These are phyloP conservation scores for Trichopoda pennipes DNA, from an alignment of 2,888 invertebrate genomes.

Conservation along the genomic window DNA sequence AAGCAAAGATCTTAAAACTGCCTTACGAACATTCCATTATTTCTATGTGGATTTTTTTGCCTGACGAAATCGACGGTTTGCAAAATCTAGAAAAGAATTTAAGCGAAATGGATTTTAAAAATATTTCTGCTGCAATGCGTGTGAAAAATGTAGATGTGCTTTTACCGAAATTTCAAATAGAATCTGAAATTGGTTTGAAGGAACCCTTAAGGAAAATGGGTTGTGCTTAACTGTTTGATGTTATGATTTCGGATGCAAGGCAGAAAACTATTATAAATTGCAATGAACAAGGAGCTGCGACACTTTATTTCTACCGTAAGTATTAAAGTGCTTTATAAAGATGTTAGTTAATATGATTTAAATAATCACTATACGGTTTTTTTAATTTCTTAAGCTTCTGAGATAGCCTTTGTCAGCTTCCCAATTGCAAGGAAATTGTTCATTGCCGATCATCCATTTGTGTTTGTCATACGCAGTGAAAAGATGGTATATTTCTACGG, in stretches of 20 bases:
- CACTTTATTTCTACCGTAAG: slow-evolving; percentile 88
- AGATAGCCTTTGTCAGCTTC: too few relatives aligned
- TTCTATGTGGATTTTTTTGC: slow-evolving; percentile 89
- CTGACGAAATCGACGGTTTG: slow-evolving; percentile 86
- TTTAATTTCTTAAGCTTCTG: slow-evolving; percentile 69
- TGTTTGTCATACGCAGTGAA: slow-evolving; percentile 74
- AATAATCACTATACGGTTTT: neutral
- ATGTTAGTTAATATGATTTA: neutral
- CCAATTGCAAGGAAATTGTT: slow-evolving; percentile 75
- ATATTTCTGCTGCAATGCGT: slow-evolving; percentile 82
- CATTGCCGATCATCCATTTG: slow-evolving; percentile 77
- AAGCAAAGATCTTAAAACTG: slow-evolving; percentile 85
- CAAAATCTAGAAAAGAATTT: slow-evolving; percentile 84
- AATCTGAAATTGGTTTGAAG: slow-evolving; percentile 85
- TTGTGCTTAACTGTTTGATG: slow-evolving; percentile 84
- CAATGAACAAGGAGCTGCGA: slow-evolving; percentile 93
- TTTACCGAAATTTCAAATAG: slow-evolving; percentile 91
- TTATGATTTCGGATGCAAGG: slow-evolving; percentile 86
- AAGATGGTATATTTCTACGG: slow-evolving; percentile 68
- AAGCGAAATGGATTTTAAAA: slow-evolving; percentile 82
- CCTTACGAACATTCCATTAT: slow-evolving; percentile 86
- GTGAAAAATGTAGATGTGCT: slow-evolving; percentile 83
- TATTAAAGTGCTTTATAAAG: neutral
- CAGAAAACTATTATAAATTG: slow-evolving; percentile 94
- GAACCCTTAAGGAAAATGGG: slow-evolving; percentile 84